Evolutionary conservation across 2,888 invertebrate genomes (phyloP).

Genomic region (Didymodactylos carnosus): DNA sequence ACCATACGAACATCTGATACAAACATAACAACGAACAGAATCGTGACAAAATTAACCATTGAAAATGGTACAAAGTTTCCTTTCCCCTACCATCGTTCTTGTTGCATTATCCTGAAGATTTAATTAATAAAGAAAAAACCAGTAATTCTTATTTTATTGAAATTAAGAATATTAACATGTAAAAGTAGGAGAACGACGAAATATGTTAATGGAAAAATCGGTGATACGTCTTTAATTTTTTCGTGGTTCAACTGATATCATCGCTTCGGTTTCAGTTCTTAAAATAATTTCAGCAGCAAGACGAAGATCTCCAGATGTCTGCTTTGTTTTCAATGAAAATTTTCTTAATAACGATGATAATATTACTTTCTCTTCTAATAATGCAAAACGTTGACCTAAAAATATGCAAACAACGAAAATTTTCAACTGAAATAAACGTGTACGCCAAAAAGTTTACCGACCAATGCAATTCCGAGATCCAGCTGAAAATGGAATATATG

Average conservation of each 20-base stretch:
- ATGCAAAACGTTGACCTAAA: conserved; percentile 36
- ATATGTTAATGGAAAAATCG: too few relatives aligned
- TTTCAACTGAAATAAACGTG: background rate
- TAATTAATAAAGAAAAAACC: too few relatives aligned
- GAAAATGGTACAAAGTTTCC: too few relatives aligned
- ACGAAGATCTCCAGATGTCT: conserved; percentile 41
- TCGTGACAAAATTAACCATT: too few relatives aligned
- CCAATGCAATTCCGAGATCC: conserved; percentile 38
- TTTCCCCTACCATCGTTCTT: too few relatives aligned
- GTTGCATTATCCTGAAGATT: too few relatives aligned
- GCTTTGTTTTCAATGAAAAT: conserved; percentile 41
- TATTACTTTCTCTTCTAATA: conserved; percentile 39
- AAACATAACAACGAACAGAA: too few relatives aligned
- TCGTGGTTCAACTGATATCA: conserved; percentile 29
- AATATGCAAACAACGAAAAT: conserved; percentile 21
- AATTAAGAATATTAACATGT: too few relatives aligned
- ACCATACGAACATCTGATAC: too few relatives aligned
- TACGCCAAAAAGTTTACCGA: conserved; percentile 20
- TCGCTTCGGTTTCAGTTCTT: conserved; percentile 42
- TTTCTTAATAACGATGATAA: conserved; percentile 42
- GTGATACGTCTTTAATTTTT: too few relatives aligned
- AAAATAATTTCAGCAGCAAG: conserved; percentile 44
- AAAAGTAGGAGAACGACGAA: too few relatives aligned
- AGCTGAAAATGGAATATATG: conserved; percentile 37
- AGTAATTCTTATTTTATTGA: too few relatives aligned